A percentile compares a stretch with the other conserved stretches of the same genome.
Evolutionary conservation across 2,113 vertebrate species (phyloP).

Genomic region (Trachemys scripta): DNA sequence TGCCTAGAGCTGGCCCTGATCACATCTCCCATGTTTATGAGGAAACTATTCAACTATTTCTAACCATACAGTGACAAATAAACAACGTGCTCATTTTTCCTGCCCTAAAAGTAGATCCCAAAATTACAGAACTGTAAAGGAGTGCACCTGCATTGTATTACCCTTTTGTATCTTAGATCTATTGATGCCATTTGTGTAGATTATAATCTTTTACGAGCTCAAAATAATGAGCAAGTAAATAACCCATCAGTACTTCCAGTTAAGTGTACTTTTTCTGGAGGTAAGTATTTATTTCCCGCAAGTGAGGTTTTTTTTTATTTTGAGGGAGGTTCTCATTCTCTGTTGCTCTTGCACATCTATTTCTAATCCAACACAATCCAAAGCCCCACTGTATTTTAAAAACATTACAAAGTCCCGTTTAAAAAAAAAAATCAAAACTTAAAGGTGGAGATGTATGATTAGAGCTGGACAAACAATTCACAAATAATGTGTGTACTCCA

Average conservation of each 20-base stretch:
- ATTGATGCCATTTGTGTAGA: conserved; percentile 54
- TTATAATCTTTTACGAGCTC: conserved; percentile 56
- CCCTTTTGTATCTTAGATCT: conserved; percentile 55
- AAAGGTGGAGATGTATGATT: background rate
- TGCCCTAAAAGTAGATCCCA: conserved; percentile 1
- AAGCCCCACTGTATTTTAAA: background rate
- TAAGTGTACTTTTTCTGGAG: background rate
- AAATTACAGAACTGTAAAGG: conserved; percentile 41
- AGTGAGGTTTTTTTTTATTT: conserved; percentile 19
- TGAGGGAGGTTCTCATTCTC: background rate
- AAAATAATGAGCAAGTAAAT: conserved; percentile 64
- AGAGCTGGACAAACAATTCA: background rate
- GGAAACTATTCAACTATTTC: no score
- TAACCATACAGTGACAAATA: no score
- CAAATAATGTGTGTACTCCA: background rate
- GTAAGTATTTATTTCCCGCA: background rate
- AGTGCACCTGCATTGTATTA: conserved; percentile 39
- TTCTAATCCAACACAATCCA: background rate
- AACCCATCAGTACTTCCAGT: conserved; percentile 27
- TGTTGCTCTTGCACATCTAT: background rate
- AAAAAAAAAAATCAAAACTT: background rate
- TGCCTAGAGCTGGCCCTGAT: no score
- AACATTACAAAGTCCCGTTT: background rate
- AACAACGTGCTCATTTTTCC: conserved; percentile 7
- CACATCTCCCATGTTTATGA: no score